Conservation (phyloP, 2,888 invertebrate genomes). For the Drymonia ruficornis region DNA sequence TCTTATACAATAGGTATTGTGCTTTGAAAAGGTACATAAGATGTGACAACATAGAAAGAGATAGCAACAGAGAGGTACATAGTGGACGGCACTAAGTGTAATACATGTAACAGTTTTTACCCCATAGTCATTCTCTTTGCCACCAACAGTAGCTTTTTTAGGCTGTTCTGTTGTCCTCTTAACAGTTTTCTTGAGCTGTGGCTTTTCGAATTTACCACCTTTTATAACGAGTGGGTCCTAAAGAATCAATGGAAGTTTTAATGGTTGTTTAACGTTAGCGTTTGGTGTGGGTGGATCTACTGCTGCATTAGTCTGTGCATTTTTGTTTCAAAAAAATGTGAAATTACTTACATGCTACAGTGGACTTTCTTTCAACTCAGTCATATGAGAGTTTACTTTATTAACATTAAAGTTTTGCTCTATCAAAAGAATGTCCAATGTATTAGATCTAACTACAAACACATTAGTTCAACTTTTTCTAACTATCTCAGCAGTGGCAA, state of each 20-base stretch:
- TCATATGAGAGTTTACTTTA: not conserved
- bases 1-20: slow-evolving; percentile 29
- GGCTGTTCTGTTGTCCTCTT: slow-evolving; percentile 71
- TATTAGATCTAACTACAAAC: slow-evolving; percentile 47
- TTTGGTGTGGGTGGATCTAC: slow-evolving; percentile 50
- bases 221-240: slow-evolving; percentile 77
- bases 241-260: slow-evolving; percentile 66
- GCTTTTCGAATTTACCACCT: slow-evolving; percentile 79
- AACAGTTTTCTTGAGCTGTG: slow-evolving; percentile 77
- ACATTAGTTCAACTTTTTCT: slow-evolving; percentile 52
- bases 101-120: slow-evolving; percentile 62
- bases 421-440: slow-evolving; percentile 39
- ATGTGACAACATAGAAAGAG: slow-evolving; percentile 36
- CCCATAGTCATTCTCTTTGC: slow-evolving; percentile 56
- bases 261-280: slow-evolving; percentile 53
- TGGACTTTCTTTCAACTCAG: slow-evolving; percentile 22
- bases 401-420: not conserved
- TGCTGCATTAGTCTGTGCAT: slow-evolving; percentile 62
- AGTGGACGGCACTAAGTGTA: slow-evolving; percentile 50
- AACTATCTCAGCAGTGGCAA: slow-evolving; percentile 65
- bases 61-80: slow-evolving; percentile 39
- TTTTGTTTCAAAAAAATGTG: slow-evolving; percentile 21
- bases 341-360: slow-evolving; percentile 36
- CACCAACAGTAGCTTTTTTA: slow-evolving; percentile 61
- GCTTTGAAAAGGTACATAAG: slow-evolving; percentile 39